Evolutionary conservation across 2,888 invertebrate species (phyloP).

Genomic region (Boloria selene): DNA sequence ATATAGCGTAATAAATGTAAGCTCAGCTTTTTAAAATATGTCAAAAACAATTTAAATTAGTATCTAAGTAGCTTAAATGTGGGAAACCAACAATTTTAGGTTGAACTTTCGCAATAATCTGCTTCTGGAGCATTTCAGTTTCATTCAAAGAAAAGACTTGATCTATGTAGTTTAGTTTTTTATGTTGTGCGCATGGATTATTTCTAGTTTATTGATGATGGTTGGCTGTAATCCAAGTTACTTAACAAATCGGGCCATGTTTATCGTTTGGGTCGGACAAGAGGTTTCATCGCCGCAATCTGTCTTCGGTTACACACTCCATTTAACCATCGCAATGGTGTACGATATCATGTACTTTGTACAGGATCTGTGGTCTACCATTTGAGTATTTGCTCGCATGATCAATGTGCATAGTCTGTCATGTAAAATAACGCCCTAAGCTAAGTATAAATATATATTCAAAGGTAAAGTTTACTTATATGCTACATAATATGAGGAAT

Average conservation of each 20-base stretch:
- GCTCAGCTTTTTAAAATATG: too few species aligned
- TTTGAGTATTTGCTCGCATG: slow-evolving; percentile 27
- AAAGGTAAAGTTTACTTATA: neutral
- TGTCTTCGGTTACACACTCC: slow-evolving; percentile 53
- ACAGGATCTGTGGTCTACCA: slow-evolving; percentile 33
- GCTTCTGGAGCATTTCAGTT: neutral
- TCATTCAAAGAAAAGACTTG: neutral
- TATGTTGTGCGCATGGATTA: neutral
- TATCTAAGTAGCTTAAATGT: too few species aligned
- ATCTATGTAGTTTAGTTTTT: neutral
- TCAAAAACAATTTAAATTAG: too few species aligned
- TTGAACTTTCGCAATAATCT: too few species aligned
- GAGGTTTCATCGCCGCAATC: slow-evolving; percentile 47
- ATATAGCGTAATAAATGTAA: too few species aligned
- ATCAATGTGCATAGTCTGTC: slow-evolving; percentile 8
- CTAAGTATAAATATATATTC: slow-evolving; percentile 1
- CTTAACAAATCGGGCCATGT: slow-evolving; percentile 42
- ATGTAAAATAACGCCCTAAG: slow-evolving; percentile 14
- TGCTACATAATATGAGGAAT: neutral
- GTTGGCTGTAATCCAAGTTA: slow-evolving; percentile 45
- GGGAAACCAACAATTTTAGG: too few species aligned
- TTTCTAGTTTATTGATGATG: slow-evolving; percentile 11
- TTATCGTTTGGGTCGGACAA: slow-evolving; percentile 42
- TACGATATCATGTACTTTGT: slow-evolving; percentile 39
- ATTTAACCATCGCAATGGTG: slow-evolving; percentile 49